phyloP scores from a whole-genome alignment of 2,888 invertebrate genomes.

The Drosophila diplacantha region DNA sequence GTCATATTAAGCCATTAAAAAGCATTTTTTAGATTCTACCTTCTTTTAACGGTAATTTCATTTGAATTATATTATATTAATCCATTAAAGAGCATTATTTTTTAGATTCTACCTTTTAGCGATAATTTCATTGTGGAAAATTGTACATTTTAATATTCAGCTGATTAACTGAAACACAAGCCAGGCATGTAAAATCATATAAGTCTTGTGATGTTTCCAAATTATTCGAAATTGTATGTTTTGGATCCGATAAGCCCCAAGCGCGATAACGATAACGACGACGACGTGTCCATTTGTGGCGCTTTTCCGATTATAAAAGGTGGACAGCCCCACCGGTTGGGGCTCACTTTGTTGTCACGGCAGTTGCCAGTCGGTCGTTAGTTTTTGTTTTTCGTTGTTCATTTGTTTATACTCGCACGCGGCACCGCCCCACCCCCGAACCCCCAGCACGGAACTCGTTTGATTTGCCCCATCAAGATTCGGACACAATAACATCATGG shows the following conservation, averaged over 20 bases:
- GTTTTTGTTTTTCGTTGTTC: slow-evolving; percentile 59
- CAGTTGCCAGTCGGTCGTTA: slow-evolving; percentile 54
- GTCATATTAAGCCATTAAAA: background rate
- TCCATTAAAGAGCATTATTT: background rate
- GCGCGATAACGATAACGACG: slow-evolving; percentile 25
- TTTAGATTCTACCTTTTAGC: background rate
- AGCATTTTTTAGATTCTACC: background rate
- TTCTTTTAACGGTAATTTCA: background rate
- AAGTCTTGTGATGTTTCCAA: background rate
- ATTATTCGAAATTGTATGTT: slow-evolving; percentile 27
- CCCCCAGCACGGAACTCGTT: slow-evolving; percentile 44
- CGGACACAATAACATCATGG: slow-evolving; percentile 53
- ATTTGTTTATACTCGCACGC: slow-evolving; percentile 48
- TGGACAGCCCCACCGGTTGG: slow-evolving; percentile 44
- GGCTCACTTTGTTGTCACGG: slow-evolving; percentile 35
- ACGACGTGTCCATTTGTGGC: slow-evolving; percentile 32
- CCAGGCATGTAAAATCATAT: background rate
- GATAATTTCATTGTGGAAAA: background rate
- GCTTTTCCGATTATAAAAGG: slow-evolving; percentile 56
- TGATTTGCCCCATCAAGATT: slow-evolving; percentile 18
- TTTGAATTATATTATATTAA: background rate
- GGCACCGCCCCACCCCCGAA: slow-evolving; percentile 3
- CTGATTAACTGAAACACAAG: background rate
- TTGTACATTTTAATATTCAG: background rate
- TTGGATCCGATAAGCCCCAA: slow-evolving; percentile 45